Base-by-base conservation (phyloP, 2,113 vertebrate species). In the Antennarius striatus region DNA sequence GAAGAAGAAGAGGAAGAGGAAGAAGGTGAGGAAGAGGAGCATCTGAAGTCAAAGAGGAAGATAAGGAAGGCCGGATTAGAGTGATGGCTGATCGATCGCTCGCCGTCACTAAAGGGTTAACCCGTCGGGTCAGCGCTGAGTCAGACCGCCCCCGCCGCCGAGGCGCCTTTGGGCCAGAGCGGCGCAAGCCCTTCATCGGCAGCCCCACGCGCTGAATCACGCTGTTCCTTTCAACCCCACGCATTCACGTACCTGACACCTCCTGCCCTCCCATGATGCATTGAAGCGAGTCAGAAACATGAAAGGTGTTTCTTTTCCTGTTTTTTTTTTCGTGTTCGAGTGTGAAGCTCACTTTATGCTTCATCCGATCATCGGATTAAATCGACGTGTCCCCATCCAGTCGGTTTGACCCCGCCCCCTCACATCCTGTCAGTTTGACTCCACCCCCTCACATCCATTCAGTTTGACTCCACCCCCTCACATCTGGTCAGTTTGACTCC, bases 51-150 rank as follows among this genome's bases (percentile, higher is more conserved):
- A 61, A 62, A 61, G 71, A 56, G 29, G 45, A 32, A 68, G 71
- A 82, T 82, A 68, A 73, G 61, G 57, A 65, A 69, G 49, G 55
- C 32, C 54, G 64, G 71, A 72, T 77, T 68, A 83, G 83, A 84
- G 76, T 71, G 73, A 76, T 70, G 75, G 49, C 52, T 73, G 85
- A 86, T 89, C 75, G 58, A 88, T 85, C 72, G 62, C 66, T 74
- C 66, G 71, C 68, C 22, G 50, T 68, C 36, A 2, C 75, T 77
- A 75, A 81, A 73, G 66, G 81, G 71, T 84, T 88, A 80, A 88
- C 81, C 80, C 86, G 58, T 15, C 3, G 39, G 86, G 88, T 84
- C 80, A 80, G 73, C 86, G 58, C n/a, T 2, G 39, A 85, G 87
- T 83, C 80, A 79, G 73, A 68, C 71, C 22, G 6, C 57, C 75